Evolutionary conservation across 2,888 invertebrate genomes (phyloP).

Genomic region (Drosophila birchii): DNA sequence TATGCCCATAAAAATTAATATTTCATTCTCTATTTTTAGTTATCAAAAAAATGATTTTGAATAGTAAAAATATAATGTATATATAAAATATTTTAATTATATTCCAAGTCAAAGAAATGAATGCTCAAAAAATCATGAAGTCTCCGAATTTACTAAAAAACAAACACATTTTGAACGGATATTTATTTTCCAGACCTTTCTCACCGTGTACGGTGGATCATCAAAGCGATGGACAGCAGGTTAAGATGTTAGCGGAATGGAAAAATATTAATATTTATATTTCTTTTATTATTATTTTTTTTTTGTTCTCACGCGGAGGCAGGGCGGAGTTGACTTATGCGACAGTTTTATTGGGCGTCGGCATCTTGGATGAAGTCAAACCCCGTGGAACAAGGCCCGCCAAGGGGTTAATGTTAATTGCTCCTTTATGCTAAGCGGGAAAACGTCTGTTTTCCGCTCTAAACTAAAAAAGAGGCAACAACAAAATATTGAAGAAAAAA

Average conservation of each 20-base stretch:
- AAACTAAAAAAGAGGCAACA: neutral
- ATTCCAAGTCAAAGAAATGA: neutral
- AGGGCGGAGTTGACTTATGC: slow-evolving; percentile 68
- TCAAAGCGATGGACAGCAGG: slow-evolving; percentile 47
- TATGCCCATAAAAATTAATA: neutral
- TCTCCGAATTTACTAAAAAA: neutral
- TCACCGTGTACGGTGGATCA: slow-evolving; percentile 22
- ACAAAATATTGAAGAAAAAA: slow-evolving; percentile 1
- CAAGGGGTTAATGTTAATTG: slow-evolving; percentile 78
- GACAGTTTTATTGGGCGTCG: slow-evolving; percentile 74
- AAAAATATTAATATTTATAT: slow-evolving; percentile 65
- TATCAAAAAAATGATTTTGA: neutral
- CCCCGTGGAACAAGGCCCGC: slow-evolving; percentile 47
- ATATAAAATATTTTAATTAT: neutral
- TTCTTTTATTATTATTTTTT: slow-evolving; percentile 42
- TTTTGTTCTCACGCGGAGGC: slow-evolving; percentile 39
- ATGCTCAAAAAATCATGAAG: neutral
- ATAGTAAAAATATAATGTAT: neutral
- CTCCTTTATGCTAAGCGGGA: slow-evolving; percentile 70
- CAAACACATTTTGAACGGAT: neutral
- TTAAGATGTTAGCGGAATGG: slow-evolving; percentile 48
- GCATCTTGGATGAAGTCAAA: slow-evolving; percentile 47
- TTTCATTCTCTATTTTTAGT: neutral
- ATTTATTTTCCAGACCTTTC: neutral
- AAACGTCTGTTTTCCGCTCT: slow-evolving; percentile 19